phyloP scores from a whole-genome alignment of 2,888 invertebrate genomes.

The Brachylomia viminalis region DNA sequence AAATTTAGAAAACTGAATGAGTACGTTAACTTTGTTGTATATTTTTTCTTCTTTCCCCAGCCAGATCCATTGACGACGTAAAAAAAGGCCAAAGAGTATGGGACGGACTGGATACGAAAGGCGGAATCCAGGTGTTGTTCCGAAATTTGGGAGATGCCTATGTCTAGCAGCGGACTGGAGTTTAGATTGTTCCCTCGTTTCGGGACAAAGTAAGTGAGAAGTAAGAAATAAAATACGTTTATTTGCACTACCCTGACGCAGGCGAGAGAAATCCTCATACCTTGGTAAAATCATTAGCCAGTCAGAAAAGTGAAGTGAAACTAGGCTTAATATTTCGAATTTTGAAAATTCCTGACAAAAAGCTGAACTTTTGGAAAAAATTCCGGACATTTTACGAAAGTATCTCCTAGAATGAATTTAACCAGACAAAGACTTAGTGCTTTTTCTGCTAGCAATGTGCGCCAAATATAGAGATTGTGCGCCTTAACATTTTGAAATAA shows the following conservation, averaged over 20 bases:
- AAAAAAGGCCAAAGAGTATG: not conserved
- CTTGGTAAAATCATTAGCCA: not conserved
- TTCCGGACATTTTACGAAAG: too few species aligned
- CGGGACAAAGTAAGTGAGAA: not conserved
- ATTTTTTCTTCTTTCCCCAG: not conserved
- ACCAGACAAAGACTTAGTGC: too few species aligned
- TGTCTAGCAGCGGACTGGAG: not conserved
- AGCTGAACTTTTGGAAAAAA: not conserved
- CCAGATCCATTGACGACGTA: not conserved
- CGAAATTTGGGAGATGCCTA: not conserved
- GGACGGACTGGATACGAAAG: not conserved
- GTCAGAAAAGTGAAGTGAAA: not conserved
- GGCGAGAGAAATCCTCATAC: not conserved
- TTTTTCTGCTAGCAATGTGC: too few species aligned
- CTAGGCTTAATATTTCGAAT: not conserved
- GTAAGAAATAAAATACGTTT: not conserved
- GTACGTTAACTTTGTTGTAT: slow-evolving; percentile 54
- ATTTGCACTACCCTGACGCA: not conserved
- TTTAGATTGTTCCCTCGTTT: not conserved
- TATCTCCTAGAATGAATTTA: too few species aligned
- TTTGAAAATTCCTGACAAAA: not conserved
- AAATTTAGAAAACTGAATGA: slow-evolving; percentile 65
- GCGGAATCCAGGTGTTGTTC: too few species aligned
- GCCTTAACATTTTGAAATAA: too few species aligned
- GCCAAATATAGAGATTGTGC: too few species aligned